Percentiles rank a stretch among this genome's conserved stretches.
These are phyloP conservation scores for Psittacula cyanocephala DNA, from an alignment of 2,113 vertebrate genomes.

Conservation along the genomic window DNA sequence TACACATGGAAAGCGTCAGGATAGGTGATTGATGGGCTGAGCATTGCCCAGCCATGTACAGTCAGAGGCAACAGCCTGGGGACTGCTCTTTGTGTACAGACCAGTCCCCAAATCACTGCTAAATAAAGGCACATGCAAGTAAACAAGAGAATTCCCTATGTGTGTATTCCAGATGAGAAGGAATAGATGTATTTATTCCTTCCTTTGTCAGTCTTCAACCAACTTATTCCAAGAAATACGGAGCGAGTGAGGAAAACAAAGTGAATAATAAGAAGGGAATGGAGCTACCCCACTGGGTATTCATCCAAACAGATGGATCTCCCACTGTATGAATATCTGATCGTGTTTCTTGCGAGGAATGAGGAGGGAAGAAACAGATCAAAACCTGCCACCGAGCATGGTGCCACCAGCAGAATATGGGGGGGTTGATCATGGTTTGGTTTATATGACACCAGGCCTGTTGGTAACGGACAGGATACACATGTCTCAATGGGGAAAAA, in stretches of 20 bases:
- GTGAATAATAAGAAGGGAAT: not conserved
- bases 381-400: not conserved
- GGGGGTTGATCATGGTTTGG: not conserved
- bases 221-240: not conserved
- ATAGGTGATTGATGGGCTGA: not conserved
- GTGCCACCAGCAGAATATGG: not conserved
- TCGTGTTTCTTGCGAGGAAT: not conserved
- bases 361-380: not conserved
- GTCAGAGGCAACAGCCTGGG: not conserved
- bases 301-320: not conserved
- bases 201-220: not conserved
- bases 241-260: not conserved
- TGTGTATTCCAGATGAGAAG: not conserved
- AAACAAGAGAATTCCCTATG: not conserved
- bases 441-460: not conserved
- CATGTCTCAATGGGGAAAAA: not conserved
- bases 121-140: not conserved
- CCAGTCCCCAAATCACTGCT: not conserved
- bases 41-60: not conserved
- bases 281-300: not conserved
- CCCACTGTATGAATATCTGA: constrained; percentile 6
- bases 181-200: not conserved
- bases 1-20: not conserved
- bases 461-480: not conserved
- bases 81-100: not conserved